Evolutionary conservation across 2,113 vertebrate genomes (phyloP), one percentile per base, ranked within the genome.

Genomic region (Salvelinus fontinalis): DNA sequence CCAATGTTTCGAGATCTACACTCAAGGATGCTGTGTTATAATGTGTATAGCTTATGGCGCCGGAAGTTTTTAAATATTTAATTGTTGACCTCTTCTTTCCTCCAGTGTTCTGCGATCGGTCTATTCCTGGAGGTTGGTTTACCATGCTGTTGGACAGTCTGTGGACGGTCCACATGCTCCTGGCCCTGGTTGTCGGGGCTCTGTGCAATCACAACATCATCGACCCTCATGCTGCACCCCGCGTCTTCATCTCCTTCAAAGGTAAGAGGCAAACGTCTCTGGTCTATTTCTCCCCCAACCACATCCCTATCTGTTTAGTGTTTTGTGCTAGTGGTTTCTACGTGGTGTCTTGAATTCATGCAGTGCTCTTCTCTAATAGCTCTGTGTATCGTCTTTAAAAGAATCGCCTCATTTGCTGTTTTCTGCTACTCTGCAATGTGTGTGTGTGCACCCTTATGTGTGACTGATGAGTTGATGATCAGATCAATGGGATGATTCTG

Each of bases 201-300:
- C 67, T 84, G n/a, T 88, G 86, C 75, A n/a, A 22, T 87, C 81
- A 90, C 81, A 90, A 39, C 48, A 78, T 54, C 86, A 89, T 62
- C 0, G 92, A 94, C n/a, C 78, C 89, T 0, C n/a, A 91, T 71
- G 89, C 93, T 0, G 92, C 93, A 1, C 94, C 94, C 8, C 89
- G 94, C 0, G 93, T 94, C 84, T 93, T 91, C 83, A 90, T 94
- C 83, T 88, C 93, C 83, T 94, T 94, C 84, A 94, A 94, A 93
- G 94, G 94, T 94, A 93, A 48, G 60, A 48, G 60, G n/a, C 44
- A 24, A 49, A 22, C 27, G 29, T 64, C 20, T 8, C 24, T 51
- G 6, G 11, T 9, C 49, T 13, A 18, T 44, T 44, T 44, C 39
- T 39, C 4, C 51, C 57, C 48, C 39, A 44, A 44, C 9, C 39